Evolutionary conservation across 2,113 vertebrate species (phyloP), one percentile per base, ranked within the genome.

Genomic region (Rhizomys pruinosus): DNA sequence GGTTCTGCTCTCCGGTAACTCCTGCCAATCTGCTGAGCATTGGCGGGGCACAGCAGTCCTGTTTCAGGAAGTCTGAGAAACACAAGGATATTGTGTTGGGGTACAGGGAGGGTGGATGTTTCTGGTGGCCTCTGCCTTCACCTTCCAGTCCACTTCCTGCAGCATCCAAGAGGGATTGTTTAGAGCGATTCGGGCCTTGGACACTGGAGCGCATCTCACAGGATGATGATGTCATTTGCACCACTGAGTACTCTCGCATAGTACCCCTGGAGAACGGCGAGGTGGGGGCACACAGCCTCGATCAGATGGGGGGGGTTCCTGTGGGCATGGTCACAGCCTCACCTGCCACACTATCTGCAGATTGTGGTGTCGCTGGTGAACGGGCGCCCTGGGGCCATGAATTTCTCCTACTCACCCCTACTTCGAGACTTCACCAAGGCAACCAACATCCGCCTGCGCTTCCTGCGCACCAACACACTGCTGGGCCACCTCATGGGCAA

Each of bases 401-500:
- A 99, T 96, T 99, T 99, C 98, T 99, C 99, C 52, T 99, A 99
- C 95, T 99, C 99, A 0, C 99, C 99, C 0, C 98, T 99, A 3
- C 98, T 99, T 79, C 98, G 99, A 29, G 99, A 99, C 23, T 99
- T 99, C 98, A 99, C 99, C 1, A 99, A 99, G 96, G 99, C 99
- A 97, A 99, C 99, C 93, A 99, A 99, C 97, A 99, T 99, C 97
- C 97, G 99, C 0, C 98, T 99, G 84, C 99, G 99, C 44, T 99
- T 99, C 97, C 98, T 99, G 87, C 98, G 99, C 68, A 99, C 99
- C 15, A 99, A 99, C 98, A 99, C 99, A 0, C 98, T 99, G 71
- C 98, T 99, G 7, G 99, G 99, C 2, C 99, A 99, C 97, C 98
- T 99, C 96, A 99, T 99, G 99, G 99, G 99, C 93, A 99, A 99